Base-by-base conservation (phyloP, 2,113 vertebrate genomes). In the Xyliphius kryptos region DNA sequence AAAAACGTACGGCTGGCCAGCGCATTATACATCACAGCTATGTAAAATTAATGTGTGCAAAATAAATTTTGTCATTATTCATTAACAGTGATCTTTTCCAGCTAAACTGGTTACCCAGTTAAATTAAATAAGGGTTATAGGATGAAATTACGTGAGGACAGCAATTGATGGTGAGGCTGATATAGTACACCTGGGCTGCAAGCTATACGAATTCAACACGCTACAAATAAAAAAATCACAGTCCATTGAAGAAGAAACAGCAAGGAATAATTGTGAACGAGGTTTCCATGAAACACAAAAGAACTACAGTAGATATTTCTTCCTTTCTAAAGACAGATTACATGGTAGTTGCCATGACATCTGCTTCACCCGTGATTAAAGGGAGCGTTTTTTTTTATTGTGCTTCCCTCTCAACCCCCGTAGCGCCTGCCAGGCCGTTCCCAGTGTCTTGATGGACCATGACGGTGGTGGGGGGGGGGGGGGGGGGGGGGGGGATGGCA, bases 301-400 rank as follows among this genome's bases (percentile, higher is more conserved):
- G 60, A 74, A 76, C 72, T 66, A 77, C 64, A 58, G 63, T 74
- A 51, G 36, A 53, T 59, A 43, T 70, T 70, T 73, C 56, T 59
- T 40, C 22, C 36, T 66, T 56, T 57, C 46, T 56, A 53, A 64
- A 69, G 62, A 69, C 51, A 74, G 60, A 69, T 77, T 77, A 80
- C 74, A 73, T 68, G 48, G 67, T 57, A 69, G 78, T 78, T 78
- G 73, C 74, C 73, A 78, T 78, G 74, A 66, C 74, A 75, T 76
- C 72, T 46, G 68, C 66, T 68, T 72, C 71, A 67, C 65, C 72
- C 68, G 26, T 75, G 66, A 71, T 80, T 71, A 75, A 80, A 76
- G 56, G 54, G 69, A 20, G 20, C 61, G 64, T 69, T 74, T 63
- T 76, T 9, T 66, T 36, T 51, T 53, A 69, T 76, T 72, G 63